These are phyloP conservation scores for Dallia pectoralis DNA, from an alignment of 2,797 vertebrate species.

Conservation along the genomic window DNA sequence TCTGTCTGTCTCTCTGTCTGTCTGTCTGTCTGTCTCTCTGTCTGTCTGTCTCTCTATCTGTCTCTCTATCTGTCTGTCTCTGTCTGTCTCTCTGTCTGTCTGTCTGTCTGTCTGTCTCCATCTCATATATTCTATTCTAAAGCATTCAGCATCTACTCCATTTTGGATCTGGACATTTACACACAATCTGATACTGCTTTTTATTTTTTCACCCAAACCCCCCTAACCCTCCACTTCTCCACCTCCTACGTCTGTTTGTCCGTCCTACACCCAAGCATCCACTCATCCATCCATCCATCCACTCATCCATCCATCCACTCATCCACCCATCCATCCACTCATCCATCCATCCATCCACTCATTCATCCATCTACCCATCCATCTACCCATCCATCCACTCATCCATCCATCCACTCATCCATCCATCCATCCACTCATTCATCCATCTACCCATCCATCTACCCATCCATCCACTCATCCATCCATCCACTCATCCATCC, in stretches of 20 bases:
- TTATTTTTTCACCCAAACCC: not conserved
- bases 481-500: too few relatives aligned
- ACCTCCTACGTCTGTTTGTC: constrained; percentile 15
- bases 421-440: too few relatives aligned
- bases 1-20: too few relatives aligned
- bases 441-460: too few relatives aligned
- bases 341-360: constrained; percentile 10
- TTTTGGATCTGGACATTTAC: not conserved
- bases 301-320: too few relatives aligned
- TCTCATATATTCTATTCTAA: not conserved
- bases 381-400: too few relatives aligned
- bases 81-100: constrained; percentile 7
- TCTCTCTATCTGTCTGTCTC: not conserved
- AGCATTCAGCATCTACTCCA: not conserved
- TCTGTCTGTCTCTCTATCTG: not conserved
- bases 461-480: too few relatives aligned
- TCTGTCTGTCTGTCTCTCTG: not conserved
- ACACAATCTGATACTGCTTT: not conserved
- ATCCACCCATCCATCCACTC: too few relatives aligned
- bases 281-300: constrained; percentile 24
- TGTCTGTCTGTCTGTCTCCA: not conserved
- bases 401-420: too few relatives aligned
- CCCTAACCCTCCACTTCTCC: not conserved
- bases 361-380: too few relatives aligned
- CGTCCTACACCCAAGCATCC: constrained; percentile 27